Evolutionary conservation across 2,888 invertebrate species (phyloP), one percentile per base, ranked within the genome.

Genomic region (Eurytoma adleriae): DNA sequence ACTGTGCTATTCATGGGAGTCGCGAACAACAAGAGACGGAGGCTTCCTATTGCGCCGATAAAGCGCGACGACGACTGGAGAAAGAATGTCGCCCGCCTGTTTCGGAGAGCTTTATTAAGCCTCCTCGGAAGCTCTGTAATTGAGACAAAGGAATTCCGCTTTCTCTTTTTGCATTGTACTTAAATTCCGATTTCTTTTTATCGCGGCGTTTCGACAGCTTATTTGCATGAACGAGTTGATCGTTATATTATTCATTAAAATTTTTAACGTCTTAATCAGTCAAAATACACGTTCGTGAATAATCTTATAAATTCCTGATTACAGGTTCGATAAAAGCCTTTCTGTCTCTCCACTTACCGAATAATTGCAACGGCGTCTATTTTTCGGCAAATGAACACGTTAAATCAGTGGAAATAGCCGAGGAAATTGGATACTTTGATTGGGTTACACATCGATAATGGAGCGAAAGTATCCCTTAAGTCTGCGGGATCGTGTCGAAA

Each of bases 1-100:
- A 3, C 4, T n/a, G 52, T n/a, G n/a, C 20, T 66, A 85, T 86
- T 85, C 86, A 85, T 87, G 86, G 87, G 86, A 87, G 86, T 81
- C 74, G 74, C 71, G 57, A 72, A 80, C 73, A 73, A 78, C 62
- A 27, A 20, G 66, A 64, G 67, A 5, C 56, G 64, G n/a, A 40
- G 48, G 48, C 24, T 16, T 67, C 61, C 40, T 40, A 70, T 54
- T 18, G 72, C 52, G 7, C 27, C 66, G 57, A 74, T 52, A 67
- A 67, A 57, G 64, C 18, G 52, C 16, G 24, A 71, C 30, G 20
- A 10, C 12, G 24, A 3, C 3, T 16, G 50, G 48, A 18, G 30
- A 24, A 61, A 27, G 30, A 71, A 71, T 59, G 50, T 50, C 13
- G 27, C 27, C 27, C n/a, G 24, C n/a, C n/a, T 13, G 12, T 30